These are phyloP conservation scores for Julus scanicus DNA, from an alignment of 2,888 invertebrate genomes.

Conservation along the genomic window DNA sequence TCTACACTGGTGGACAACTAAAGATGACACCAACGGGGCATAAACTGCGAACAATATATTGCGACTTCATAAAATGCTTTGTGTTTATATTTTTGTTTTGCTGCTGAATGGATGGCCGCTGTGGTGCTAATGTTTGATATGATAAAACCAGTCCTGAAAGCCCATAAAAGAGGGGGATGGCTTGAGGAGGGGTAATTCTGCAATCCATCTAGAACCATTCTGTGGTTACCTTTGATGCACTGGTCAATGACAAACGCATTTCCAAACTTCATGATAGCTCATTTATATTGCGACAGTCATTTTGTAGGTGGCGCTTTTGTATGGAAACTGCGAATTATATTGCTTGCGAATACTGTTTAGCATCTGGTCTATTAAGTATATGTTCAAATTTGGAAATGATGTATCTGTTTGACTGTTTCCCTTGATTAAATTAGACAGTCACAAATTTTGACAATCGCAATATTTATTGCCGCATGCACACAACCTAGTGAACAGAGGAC, in stretches of 20 bases:
- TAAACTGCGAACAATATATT: slow-evolving; percentile 15
- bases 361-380: too few relatives aligned
- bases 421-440: not conserved
- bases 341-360: not conserved
- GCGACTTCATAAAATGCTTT: slow-evolving; percentile 23
- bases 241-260: not conserved
- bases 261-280: not conserved
- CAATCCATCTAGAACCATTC: not conserved
- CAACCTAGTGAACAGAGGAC: too few relatives aligned
- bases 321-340: not conserved
- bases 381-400: too few relatives aligned
- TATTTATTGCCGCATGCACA: not conserved
- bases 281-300: not conserved
- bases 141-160: not conserved
- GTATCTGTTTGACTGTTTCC: not conserved
- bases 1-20: not conserved
- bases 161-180: not conserved
- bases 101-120: slow-evolving; percentile 39
- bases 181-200: not conserved
- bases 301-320: not conserved
- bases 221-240: not conserved
- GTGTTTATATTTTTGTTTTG: slow-evolving; percentile 13
- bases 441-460: not conserved
- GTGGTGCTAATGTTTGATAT: not conserved
- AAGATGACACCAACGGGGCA: not conserved